Evolutionary conservation across 2,113 vertebrate genomes (phyloP), one percentile per base, ranked within the genome.

Genomic region (Phodopus roborovskii): DNA sequence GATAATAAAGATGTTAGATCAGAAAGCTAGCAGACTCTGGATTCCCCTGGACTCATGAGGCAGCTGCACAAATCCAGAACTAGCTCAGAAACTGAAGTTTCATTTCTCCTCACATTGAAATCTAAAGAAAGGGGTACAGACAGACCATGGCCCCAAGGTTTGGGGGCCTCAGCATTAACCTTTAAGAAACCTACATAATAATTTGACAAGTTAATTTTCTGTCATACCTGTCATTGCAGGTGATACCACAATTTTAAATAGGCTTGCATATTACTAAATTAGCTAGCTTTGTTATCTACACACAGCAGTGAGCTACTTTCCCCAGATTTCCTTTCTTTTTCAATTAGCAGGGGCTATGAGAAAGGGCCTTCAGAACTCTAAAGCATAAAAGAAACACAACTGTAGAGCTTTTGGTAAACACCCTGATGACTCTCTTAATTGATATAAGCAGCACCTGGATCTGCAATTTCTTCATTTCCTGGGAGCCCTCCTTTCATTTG

Each of bases 211-310:
- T 95, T 53, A 70, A 83, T 53, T 91, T 84, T 22, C 56, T 93
- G 64, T 88, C 71, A 93, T 10, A 78, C 16, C 45, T 68, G 79
- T 91, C 64, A 70, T 50, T 79, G 7, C 42, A 88, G 84, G 42
- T 91, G 48, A 88, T 28, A 96, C 45, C 45, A 45, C 11, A 19
- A 60, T 60, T 94, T 95, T 74, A 79, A 95, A 79, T 91, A 84
- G 88, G 39, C 26, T 88, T n/a, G 3, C 66, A 56, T 75, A 53
- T 60, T 85, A 48, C 83, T 53, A 79, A n/a, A 53, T 93, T 68
- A 93, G 56, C 56, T 56, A 19, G 73, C 70, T 92, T 88, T 96
- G 45, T 73, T 28, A 84, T 88, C n/a, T 73, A 28, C 56, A 20
- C 79, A 42, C 15, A 33, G 19, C 15, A 11, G 50, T 90, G 22